These are phyloP conservation scores for Chalcosyrphus nemorum DNA, from an alignment of 2,888 invertebrate genomes.

Conservation along the genomic window DNA sequence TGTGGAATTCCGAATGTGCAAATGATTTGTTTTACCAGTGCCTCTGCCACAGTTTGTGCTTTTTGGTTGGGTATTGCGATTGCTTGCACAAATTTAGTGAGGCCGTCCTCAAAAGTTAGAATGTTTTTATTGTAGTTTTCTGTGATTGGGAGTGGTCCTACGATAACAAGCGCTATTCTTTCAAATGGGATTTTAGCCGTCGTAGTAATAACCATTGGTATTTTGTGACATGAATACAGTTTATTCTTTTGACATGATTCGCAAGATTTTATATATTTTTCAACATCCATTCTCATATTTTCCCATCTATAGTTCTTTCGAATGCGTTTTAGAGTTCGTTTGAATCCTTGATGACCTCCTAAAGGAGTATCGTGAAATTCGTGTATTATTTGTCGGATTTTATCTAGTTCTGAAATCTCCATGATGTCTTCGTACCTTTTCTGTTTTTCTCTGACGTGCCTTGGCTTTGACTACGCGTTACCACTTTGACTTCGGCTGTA, in stretches of 20 bases:
- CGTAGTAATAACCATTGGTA: slow-evolving; percentile 36
- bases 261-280: too few relatives aligned
- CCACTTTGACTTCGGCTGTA: too few relatives aligned
- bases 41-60: not conserved
- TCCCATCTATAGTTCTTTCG: too few relatives aligned
- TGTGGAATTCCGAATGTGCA: too few relatives aligned
- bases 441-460: too few relatives aligned
- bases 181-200: slow-evolving; percentile 17
- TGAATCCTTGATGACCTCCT: slow-evolving; percentile 7
- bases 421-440: too few relatives aligned
- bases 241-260: too few relatives aligned
- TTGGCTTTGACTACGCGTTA: too few relatives aligned
- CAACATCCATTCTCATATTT: too few relatives aligned
- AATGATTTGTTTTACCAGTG: too few relatives aligned
- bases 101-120: not conserved
- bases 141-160: slow-evolving; percentile 25
- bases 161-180: slow-evolving; percentile 11
- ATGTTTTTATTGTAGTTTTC: slow-evolving; percentile 9
- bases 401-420: too few relatives aligned
- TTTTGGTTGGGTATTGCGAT: slow-evolving; percentile 18
- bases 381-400: too few relatives aligned
- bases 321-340: not conserved
- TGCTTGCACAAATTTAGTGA: not conserved
- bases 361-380: not conserved
- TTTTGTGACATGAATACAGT: not conserved